Evolutionary conservation across 2,113 vertebrate genomes (phyloP).

Genomic region (Calypte anna): DNA sequence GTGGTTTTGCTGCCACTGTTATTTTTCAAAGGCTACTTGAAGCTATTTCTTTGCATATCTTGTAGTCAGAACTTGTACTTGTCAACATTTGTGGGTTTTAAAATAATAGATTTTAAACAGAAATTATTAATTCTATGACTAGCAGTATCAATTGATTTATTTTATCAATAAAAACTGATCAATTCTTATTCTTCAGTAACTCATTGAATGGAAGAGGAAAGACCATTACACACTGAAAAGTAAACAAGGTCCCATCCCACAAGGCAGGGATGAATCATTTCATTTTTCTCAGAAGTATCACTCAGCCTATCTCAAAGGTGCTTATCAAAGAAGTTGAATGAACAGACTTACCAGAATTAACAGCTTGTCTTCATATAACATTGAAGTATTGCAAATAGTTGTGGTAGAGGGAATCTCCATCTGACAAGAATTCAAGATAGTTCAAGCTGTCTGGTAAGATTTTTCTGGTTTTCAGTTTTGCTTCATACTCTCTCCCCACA

Average conservation of each 20-base stretch:
- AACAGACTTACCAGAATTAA: not conserved
- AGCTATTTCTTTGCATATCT: not conserved
- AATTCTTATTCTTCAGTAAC: not conserved
- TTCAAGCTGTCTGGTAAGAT: not conserved
- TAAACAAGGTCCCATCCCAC: not conserved
- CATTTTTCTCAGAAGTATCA: not conserved
- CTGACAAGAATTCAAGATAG: not conserved
- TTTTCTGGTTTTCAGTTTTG: not conserved
- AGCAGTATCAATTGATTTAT: not conserved
- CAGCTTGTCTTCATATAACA: not conserved
- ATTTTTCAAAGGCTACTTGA: not conserved
- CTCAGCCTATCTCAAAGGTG: not conserved
- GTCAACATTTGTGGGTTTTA: not conserved
- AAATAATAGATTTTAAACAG: not conserved
- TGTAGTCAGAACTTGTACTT: not conserved
- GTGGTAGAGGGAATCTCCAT: not conserved
- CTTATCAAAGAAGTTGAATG: not conserved
- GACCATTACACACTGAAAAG: not conserved
- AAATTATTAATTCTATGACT: not conserved
- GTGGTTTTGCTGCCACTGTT: not conserved
- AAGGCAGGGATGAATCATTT: not conserved
- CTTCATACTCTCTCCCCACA: not conserved
- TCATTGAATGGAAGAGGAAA: not conserved
- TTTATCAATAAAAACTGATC: not conserved
- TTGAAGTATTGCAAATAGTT: not conserved